Conservation (phyloP, 2,797 vertebrate genomes). For the Argya squamiceps region DNA sequence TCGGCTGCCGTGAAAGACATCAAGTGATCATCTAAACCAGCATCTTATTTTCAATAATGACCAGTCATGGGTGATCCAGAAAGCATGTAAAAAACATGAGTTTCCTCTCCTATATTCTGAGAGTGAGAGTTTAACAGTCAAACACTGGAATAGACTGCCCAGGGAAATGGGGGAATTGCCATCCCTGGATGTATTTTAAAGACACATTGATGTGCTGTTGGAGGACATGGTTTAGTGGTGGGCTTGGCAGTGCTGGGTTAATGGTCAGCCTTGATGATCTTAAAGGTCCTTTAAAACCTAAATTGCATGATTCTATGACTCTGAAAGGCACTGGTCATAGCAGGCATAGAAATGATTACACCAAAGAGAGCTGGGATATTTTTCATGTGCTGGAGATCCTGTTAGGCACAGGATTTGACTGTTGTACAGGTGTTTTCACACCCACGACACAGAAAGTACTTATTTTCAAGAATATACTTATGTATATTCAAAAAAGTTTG, state of each 20-base stretch:
- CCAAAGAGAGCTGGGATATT: neutral
- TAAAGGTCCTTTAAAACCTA: neutral
- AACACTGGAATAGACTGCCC: neutral
- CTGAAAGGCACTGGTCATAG: neutral
- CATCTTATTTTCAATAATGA: neutral
- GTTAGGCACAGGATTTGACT: neutral
- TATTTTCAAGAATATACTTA: neutral
- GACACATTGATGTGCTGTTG: neutral
- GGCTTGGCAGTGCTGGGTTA: neutral
- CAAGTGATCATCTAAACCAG: neutral
- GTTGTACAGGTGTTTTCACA: neutral
- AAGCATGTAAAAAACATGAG: neutral
- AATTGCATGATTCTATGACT: neutral
- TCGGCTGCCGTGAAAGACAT: neutral
- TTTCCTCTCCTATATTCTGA: neutral
- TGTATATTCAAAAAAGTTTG: neutral
- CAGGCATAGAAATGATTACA: neutral
- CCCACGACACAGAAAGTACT: neutral
- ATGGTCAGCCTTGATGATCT: neutral
- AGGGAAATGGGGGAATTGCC: neutral
- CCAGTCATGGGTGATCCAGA: neutral
- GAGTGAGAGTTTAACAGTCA: neutral
- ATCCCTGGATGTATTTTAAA: neutral
- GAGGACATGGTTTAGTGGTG: neutral
- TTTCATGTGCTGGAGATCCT: neutral